Evolutionary conservation across 2,113 vertebrate genomes (phyloP).

Genomic region (Henicopernis longicauda): DNA sequence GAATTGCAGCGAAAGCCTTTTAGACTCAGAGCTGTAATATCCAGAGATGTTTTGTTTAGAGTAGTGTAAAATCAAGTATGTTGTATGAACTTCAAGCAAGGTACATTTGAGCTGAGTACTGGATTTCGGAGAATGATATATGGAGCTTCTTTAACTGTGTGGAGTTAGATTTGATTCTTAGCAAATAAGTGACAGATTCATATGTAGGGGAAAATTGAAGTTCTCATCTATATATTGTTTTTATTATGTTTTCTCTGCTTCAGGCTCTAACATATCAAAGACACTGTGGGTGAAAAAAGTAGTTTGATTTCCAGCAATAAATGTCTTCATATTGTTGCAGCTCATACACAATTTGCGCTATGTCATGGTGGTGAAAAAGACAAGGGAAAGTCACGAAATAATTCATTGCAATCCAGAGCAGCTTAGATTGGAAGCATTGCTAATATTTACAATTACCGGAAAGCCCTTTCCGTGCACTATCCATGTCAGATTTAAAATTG

Average conservation of each 20-base stretch:
- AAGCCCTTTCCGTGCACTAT: not conserved
- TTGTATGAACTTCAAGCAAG: slow-evolving; percentile 31
- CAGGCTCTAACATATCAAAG: slow-evolving; percentile 63
- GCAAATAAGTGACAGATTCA: slow-evolving; percentile 67
- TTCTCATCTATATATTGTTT: slow-evolving; percentile 68
- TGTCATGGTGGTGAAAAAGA: slow-evolving; percentile 22
- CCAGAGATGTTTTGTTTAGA: slow-evolving; percentile 38
- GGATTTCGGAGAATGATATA: slow-evolving; percentile 54
- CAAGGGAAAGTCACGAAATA: not conserved
- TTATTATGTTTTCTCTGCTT: slow-evolving; percentile 73
- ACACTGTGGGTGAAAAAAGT: slow-evolving; percentile 54
- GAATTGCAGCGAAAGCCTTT: not conserved
- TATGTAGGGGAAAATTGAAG: slow-evolving; percentile 65
- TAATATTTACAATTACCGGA: slow-evolving; percentile 34
- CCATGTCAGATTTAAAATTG: slow-evolving; percentile 18
- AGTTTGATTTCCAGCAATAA: slow-evolving; percentile 69
- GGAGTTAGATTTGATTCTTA: slow-evolving; percentile 70
- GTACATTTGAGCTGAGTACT: slow-evolving; percentile 23
- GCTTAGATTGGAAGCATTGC: slow-evolving; percentile 13
- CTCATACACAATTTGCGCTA: slow-evolving; percentile 44
- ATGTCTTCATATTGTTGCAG: slow-evolving; percentile 54
- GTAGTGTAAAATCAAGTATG: slow-evolving; percentile 32
- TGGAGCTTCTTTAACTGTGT: slow-evolving; percentile 57
- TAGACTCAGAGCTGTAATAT: slow-evolving; percentile 6
- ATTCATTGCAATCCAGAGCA: slow-evolving; percentile 50